Conservation (phyloP, 1,140 invertebrate species). For the Diprion similis region DNA sequence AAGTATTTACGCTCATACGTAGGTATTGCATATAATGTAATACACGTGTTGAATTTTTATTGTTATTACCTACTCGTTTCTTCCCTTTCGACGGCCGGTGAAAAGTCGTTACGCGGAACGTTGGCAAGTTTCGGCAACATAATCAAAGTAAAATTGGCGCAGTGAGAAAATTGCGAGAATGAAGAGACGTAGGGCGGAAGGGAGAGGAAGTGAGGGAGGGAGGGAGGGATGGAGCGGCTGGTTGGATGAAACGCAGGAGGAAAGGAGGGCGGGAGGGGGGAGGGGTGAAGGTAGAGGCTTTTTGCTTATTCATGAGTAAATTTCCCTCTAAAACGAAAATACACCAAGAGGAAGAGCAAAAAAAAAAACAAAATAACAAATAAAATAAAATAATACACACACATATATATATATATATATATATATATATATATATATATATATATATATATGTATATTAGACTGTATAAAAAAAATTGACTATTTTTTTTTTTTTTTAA, state of each 20-base stretch:
- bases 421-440: no score
- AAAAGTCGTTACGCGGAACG: slow-evolving; percentile 19
- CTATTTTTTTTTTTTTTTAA: no score
- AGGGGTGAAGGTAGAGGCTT: slow-evolving; percentile 30
- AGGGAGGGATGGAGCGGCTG: slow-evolving; percentile 6
- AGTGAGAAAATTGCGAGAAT: slow-evolving; percentile 8
- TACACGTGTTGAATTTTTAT: slow-evolving; percentile 6
- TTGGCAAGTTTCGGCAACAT: slow-evolving; percentile 30
- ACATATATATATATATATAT: background rate
- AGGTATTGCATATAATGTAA: background rate
- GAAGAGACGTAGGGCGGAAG: background rate
- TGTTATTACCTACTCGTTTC: background rate
- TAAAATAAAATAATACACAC: no score
- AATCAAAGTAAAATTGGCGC: slow-evolving; percentile 33
- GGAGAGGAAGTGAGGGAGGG: background rate
- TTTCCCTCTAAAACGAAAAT: slow-evolving; percentile 40
- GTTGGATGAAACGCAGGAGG: slow-evolving; percentile 5
- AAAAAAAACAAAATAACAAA: background rate
- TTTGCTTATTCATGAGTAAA: slow-evolving; percentile 40
- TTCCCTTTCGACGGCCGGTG: background rate
- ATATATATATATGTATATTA: no score
- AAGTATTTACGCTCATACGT: background rate
- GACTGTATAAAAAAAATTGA: no score
- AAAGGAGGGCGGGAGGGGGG: slow-evolving; percentile 18
- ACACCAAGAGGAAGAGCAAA: slow-evolving; percentile 15